phyloP scores from a whole-genome alignment of 23 tunicate species.

The Ciona savignyi region DNA sequence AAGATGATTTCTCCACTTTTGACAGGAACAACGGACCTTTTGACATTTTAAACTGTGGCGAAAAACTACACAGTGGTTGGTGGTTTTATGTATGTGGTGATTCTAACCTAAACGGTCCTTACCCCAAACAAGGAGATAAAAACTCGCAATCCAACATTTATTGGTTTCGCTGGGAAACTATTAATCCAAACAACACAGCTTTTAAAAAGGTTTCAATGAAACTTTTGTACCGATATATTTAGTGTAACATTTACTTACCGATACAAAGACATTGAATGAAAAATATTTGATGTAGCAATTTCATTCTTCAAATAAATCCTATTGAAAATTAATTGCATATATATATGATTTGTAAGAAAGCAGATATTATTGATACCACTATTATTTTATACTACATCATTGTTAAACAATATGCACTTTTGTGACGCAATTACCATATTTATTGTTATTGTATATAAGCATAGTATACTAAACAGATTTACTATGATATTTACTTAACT shows the following conservation, averaged over 20 bases:
- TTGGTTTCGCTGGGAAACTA: not conserved
- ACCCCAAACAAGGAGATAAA: not conserved
- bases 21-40: not conserved
- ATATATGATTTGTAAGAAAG: too few species aligned
- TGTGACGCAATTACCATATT: too few species aligned
- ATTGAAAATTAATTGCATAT: too few species aligned
- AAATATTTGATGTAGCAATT: not conserved
- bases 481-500: too few species aligned
- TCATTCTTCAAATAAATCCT: not conserved
- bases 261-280: not conserved
- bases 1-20: not conserved
- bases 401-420: too few species aligned
- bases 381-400: too few species aligned
- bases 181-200: not conserved
- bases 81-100: not conserved
- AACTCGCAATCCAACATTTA: not conserved
- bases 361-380: too few species aligned
- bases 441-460: too few species aligned
- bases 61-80: not conserved
- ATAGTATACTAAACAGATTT: too few species aligned
- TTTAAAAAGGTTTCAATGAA: not conserved
- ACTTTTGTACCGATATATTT: not conserved
- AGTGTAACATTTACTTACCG: not conserved
- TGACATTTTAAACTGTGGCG: not conserved
- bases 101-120: not conserved